These are phyloP conservation scores for Camponotus fellah DNA, from an alignment of 2,888 invertebrate genomes.

Conservation along the genomic window DNA sequence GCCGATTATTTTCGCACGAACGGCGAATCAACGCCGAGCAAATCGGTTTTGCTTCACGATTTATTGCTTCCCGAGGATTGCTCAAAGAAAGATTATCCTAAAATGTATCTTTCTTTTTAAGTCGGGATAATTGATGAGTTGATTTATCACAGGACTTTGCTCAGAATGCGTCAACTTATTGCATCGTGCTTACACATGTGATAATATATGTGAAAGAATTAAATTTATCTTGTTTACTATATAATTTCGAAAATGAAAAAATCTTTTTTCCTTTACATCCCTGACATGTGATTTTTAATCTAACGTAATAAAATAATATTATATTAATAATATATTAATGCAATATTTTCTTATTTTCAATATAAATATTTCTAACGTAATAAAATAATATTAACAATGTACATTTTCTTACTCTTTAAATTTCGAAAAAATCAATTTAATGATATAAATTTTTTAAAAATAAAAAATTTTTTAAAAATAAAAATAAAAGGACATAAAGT, in stretches of 20 bases:
- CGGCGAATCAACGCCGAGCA: neutral
- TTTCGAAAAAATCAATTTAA: neutral
- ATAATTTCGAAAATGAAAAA: neutral
- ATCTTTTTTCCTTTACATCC: neutral
- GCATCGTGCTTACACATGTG: neutral
- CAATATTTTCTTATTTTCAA: no score
- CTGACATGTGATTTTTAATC: neutral
- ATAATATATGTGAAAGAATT: neutral
- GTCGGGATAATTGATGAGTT: constrained; percentile 8
- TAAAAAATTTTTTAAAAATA: neutral
- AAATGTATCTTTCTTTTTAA: constrained; percentile 5
- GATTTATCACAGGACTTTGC: neutral
- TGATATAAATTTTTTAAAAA: neutral
- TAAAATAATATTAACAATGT: neutral
- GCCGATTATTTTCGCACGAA: constrained; percentile 40
- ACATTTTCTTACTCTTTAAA: neutral
- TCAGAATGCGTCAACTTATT: neutral
- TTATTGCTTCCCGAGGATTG: constrained; percentile 13
- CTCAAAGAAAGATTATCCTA: constrained; percentile 2
- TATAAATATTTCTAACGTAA: no score
- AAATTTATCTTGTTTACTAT: neutral
- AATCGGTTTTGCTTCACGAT: constrained; percentile 29
- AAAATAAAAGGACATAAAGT: neutral
- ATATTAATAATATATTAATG: neutral
- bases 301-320: neutral